Evolutionary conservation across 2,113 vertebrate genomes (phyloP), one percentile per base, ranked within the genome.

Genomic region (Puffinus mauretanicus): DNA sequence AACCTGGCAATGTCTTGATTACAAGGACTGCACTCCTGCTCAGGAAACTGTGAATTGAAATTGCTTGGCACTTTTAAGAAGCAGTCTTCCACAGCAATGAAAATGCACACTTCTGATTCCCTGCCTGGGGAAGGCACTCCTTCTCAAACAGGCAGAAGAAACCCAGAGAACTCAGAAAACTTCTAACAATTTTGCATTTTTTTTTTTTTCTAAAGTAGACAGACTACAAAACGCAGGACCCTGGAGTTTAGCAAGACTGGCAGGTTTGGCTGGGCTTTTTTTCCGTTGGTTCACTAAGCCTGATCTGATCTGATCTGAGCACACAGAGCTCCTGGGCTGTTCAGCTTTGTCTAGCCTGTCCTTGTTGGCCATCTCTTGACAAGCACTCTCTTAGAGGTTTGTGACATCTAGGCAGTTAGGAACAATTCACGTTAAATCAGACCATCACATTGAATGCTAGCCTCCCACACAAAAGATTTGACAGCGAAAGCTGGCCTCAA

Each of bases 401-500:
- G 49, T 51, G 73, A 73, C 55, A 82, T 61, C 84, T 84, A 82
- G 55, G 55, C 10, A 7, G 14, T 30, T 71, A 86, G 71, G 47
- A 92, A 84, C 60, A 84, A 81, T 67, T 83, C 88, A 58, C 15
- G 6, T 55, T 67, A 69, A 91, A 96, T 93, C 85, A 95, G 83
- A 93, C 75, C 79, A 94, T 70, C 69, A 38, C 66, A 67, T 69
- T 82, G 90, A 91, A 86, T 60, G 16, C 34, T 76, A 66, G 21
- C 70, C 36, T 82, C 87, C 60, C 57, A 64, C 89, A 85, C 49
- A 54, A 72, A 81, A 88, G 29, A 54, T 40, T 58, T 81, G 80
- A 94, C 84, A 93, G 57, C 1, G 26, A 84, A 80, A 62, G 71
- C 25, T 72, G 32, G 17, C 80, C 62, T 61, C 4, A 2, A 32